Percentiles rank a stretch among this genome's conserved stretches.
phyloP scores from a whole-genome alignment of 2,888 invertebrate genomes.

The Dryomyza anilis region DNA sequence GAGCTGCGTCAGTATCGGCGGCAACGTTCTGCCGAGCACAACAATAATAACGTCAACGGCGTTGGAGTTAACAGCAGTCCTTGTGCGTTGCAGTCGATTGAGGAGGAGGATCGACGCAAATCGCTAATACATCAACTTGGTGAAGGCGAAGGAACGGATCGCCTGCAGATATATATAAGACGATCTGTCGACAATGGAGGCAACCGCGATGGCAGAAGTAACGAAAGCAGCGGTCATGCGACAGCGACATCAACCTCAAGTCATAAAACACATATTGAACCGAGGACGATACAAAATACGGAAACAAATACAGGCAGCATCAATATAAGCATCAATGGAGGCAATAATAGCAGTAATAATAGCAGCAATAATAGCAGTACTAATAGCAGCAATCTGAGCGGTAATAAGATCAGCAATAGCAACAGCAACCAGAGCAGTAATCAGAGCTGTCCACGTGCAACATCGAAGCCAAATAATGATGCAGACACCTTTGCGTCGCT shows the following conservation, averaged over 20 bases:
- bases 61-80: too few relatives aligned
- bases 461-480: conserved; percentile 3
- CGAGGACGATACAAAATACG: conserved; percentile 1
- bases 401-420: conserved; percentile 23
- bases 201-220: conserved; percentile 12
- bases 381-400: not conserved
- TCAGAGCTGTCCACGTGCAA: not conserved
- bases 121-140: conserved; percentile 66
- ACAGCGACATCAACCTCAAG: not conserved
- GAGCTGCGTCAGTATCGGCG: conserved; percentile 66
- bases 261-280: too few relatives aligned
- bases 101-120: conserved; percentile 69
- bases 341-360: not conserved
- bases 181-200: conserved; percentile 58
- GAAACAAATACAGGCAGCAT: conserved; percentile 23
- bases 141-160: conserved; percentile 63
- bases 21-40: conserved; percentile 65
- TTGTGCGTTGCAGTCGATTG: conserved; percentile 64
- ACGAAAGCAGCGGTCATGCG: conserved; percentile 14
- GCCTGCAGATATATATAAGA: conserved; percentile 67
- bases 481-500: conserved; percentile 45
- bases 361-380: conserved; percentile 31
- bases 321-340: conserved; percentile 30
- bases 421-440: not conserved
- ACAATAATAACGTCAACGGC: conserved; percentile 55